Conservation (phyloP, 2,888 invertebrate species). For the Cetonia aurata region DNA sequence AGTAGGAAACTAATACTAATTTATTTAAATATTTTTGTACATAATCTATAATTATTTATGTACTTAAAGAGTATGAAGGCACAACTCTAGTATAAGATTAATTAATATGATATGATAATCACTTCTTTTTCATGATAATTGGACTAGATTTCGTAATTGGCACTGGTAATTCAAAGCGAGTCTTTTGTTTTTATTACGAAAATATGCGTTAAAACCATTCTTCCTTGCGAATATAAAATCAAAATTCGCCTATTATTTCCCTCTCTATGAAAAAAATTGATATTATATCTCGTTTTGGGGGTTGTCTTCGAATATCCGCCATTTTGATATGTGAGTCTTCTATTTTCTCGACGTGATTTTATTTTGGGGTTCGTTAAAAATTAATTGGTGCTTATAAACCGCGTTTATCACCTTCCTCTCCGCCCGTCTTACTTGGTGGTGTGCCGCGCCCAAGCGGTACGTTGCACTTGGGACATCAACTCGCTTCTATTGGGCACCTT, state of each 20-base stretch:
- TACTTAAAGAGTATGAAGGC: constrained; percentile 9
- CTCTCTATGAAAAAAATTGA: background rate
- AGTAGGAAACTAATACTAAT: constrained; percentile 23
- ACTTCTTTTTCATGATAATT: background rate
- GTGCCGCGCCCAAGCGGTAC: constrained; percentile 88
- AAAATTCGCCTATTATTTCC: background rate
- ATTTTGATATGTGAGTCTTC: constrained; percentile 1
- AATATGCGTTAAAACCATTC: background rate
- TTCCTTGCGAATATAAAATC: background rate
- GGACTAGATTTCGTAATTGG: background rate
- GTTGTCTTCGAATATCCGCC: background rate
- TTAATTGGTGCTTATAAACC: constrained; percentile 65
- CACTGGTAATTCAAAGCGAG: background rate
- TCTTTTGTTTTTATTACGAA: background rate
- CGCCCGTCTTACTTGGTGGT: constrained; percentile 78
- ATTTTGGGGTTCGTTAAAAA: too few species aligned
- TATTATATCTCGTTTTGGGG: background rate
- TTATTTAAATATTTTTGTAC: too few species aligned
- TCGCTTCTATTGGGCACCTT: constrained; percentile 88
- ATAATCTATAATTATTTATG: constrained; percentile 5
- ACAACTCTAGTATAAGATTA: constrained; percentile 15
- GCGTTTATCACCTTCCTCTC: constrained; percentile 9
- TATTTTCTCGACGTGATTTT: background rate
- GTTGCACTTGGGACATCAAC: constrained; percentile 84
- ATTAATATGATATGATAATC: background rate